A percentile compares a stretch with the other conserved stretches of the same genome.
Conservation (phyloP, 2,113 vertebrate species). For the Chionodraco myersi region DNA sequence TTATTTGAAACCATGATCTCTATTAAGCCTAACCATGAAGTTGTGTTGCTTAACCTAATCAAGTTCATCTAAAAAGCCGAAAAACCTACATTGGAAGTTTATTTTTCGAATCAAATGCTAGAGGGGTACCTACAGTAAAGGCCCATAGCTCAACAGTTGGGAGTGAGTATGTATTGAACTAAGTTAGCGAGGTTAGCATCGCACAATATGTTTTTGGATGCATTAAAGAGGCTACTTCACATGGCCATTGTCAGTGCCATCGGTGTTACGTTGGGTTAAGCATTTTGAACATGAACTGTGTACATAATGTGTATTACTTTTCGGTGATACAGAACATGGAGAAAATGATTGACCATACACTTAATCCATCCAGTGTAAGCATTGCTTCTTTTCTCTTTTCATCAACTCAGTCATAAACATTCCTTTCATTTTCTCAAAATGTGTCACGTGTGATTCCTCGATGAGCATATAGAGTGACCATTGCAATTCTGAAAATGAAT, state of each 20-base stretch:
- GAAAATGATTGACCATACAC: conserved; percentile 19
- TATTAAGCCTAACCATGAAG: no score
- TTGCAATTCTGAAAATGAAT: conserved; percentile 46
- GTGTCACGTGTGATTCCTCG: not conserved
- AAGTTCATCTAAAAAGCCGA: no score
- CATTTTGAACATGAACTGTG: conserved; percentile 61
- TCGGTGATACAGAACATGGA: not conserved
- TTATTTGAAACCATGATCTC: no score
- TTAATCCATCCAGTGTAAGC: conserved; percentile 54
- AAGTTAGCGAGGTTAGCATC: not conserved
- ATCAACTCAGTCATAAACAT: conserved; percentile 38
- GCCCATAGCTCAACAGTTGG: no score
- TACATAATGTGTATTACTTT: conserved; percentile 31
- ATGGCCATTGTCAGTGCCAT: conserved; percentile 37
- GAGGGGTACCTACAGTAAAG: no score
- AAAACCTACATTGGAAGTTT: no score
- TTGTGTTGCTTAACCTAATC: no score
- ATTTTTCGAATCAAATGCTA: no score
- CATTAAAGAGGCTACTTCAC: not conserved
- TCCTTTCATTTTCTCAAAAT: conserved; percentile 13
- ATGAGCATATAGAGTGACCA: conserved; percentile 6
- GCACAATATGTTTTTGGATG: conserved; percentile 1
- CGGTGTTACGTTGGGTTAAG: conserved; percentile 18
- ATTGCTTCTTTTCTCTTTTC: conserved; percentile 45
- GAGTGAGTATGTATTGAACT: no score